Conservation (phyloP, 1,140 invertebrate genomes). For the Philaenus spumarius region DNA sequence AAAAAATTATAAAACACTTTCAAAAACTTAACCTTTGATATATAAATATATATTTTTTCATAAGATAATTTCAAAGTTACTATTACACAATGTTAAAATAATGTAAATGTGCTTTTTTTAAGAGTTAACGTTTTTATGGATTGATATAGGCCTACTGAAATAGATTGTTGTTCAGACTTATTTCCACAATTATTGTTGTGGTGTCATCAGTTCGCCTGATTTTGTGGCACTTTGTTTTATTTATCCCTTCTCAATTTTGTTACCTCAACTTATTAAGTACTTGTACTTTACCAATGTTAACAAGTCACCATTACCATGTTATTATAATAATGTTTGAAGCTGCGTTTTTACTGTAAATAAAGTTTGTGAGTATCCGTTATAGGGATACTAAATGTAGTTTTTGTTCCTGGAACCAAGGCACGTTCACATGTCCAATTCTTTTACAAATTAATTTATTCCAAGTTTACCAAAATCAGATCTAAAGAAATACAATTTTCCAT, state of each 20-base stretch:
- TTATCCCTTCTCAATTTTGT: slow-evolving; percentile 24
- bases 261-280: slow-evolving; percentile 28
- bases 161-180: too few relatives aligned
- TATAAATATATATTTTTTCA: too few relatives aligned
- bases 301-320: slow-evolving; percentile 29
- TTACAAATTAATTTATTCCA: too few relatives aligned
- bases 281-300: slow-evolving; percentile 27
- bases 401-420: slow-evolving; percentile 19
- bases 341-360: slow-evolving; percentile 17
- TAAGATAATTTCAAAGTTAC: background rate
- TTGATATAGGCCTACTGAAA: too few relatives aligned
- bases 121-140: too few relatives aligned
- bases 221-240: slow-evolving; percentile 20
- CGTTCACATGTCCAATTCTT: background rate
- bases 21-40: background rate
- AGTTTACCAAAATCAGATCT: too few relatives aligned
- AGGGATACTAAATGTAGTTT: slow-evolving; percentile 19
- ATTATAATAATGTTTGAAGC: slow-evolving; percentile 20
- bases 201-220: background rate
- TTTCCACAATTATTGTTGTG: too few relatives aligned
- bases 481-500: background rate
- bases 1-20: background rate
- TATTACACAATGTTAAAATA: background rate
- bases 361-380: slow-evolving; percentile 24
- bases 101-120: too few relatives aligned